A percentile compares a stretch with the other conserved stretches of the same genome.
phyloP scores from a whole-genome alignment of 2,888 invertebrate genomes.

The Camptogramma bilineatum region DNA sequence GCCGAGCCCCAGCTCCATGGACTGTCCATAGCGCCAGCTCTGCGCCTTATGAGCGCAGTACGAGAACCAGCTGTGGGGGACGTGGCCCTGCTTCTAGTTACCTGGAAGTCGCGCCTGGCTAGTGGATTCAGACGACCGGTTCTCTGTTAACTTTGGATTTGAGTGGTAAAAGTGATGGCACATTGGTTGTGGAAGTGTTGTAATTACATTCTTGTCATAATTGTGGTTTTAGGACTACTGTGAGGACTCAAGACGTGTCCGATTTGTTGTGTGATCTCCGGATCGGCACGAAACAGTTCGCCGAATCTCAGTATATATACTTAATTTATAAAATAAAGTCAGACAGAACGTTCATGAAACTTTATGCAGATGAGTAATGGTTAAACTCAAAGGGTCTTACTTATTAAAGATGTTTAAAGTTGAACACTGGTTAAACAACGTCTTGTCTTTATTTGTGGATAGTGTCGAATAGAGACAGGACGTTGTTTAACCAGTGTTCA shows the following conservation, averaged over 20 bases:
- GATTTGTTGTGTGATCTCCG: slow-evolving; percentile 7
- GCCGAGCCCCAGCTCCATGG: slow-evolving; percentile 90
- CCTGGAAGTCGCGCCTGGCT: slow-evolving; percentile 12
- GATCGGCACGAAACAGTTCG: slow-evolving; percentile 1
- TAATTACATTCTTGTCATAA: slow-evolving; percentile 22
- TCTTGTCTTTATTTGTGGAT: no score
- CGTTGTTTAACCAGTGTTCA: no score
- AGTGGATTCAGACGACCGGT: slow-evolving; percentile 15
- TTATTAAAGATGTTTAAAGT: no score
- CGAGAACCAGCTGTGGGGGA: slow-evolving; percentile 32
- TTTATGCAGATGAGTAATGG: no score
- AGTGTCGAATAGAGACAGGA: no score
- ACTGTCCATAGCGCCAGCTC: slow-evolving; percentile 88
- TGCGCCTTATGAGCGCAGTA: slow-evolving; percentile 74
- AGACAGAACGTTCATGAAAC: no score
- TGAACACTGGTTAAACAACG: no score
- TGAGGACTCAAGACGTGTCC: slow-evolving; percentile 2
- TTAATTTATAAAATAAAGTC: not conserved
- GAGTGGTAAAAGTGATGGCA: slow-evolving; percentile 36
- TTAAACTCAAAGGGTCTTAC: no score
- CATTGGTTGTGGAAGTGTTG: slow-evolving; percentile 38
- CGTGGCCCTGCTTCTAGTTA: slow-evolving; percentile 31
- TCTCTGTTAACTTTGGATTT: slow-evolving; percentile 25
- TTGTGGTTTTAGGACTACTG: slow-evolving; percentile 20
- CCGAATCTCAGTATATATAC: slow-evolving; percentile 4